Evolutionary conservation across 1,140 invertebrate species (phyloP).

Genomic region (Trialeurodes vaporariorum): DNA sequence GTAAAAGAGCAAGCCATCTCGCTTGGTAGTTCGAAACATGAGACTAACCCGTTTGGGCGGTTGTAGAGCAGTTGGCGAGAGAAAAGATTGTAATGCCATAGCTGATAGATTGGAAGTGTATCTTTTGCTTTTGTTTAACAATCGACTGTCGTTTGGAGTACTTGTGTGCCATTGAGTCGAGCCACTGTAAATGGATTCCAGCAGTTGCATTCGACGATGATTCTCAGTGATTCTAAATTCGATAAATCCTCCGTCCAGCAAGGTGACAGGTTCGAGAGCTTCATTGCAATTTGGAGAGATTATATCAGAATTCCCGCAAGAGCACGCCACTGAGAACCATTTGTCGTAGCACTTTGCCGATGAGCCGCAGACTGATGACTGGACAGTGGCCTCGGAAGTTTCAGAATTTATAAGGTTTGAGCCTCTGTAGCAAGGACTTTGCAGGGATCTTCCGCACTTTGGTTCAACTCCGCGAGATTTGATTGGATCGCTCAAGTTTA

Average conservation of each 20-base stretch:
- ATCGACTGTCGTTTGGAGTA: constrained; percentile 6
- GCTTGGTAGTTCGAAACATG: constrained; percentile 64
- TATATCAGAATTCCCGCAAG: constrained; percentile 47
- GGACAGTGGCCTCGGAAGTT: constrained; percentile 22
- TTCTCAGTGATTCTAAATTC: constrained; percentile 72
- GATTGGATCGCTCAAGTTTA: constrained; percentile 67
- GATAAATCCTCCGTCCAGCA: constrained; percentile 61
- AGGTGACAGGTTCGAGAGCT: constrained; percentile 63
- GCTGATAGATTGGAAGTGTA: constrained; percentile 8
- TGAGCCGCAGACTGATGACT: constrained; percentile 45
- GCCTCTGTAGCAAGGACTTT: constrained; percentile 39
- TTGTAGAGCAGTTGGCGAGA: constrained; percentile 11
- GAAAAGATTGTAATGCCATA: constrained; percentile 3
- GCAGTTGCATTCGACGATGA: constrained; percentile 68
- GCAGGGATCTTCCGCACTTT: constrained; percentile 50
- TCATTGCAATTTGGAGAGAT: constrained; percentile 64
- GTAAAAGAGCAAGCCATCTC: constrained; percentile 66
- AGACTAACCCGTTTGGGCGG: constrained; percentile 61
- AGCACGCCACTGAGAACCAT: constrained; percentile 61
- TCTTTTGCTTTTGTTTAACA: constrained; percentile 13
- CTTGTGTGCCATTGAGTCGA: constrained; percentile 48
- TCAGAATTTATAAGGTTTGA: constrained; percentile 13
- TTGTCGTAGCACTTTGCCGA: constrained; percentile 62
- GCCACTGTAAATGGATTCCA: constrained; percentile 61
- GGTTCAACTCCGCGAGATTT: constrained; percentile 54